A percentile compares a stretch with the other conserved stretches of the same genome.
Conservation (phyloP, 2,113 vertebrate genomes). For the Ammospiza caudacuta region DNA sequence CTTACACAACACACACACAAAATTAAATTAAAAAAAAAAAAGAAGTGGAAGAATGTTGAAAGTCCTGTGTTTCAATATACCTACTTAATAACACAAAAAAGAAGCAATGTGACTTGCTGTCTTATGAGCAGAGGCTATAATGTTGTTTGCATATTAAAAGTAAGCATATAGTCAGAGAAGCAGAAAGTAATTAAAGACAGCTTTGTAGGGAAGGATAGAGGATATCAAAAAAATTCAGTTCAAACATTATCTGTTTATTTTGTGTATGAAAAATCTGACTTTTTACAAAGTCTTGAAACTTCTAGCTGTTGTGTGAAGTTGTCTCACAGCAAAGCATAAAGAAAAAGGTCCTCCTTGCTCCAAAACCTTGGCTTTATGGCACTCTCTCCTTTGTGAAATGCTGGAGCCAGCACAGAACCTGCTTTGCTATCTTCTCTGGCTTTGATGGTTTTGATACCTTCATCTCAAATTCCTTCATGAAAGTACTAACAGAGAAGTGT, state of each 20-base stretch:
- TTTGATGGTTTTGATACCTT: not conserved
- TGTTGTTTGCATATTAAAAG: constrained; percentile 24
- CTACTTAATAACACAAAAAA: not conserved
- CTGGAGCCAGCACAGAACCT: not conserved
- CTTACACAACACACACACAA: not conserved
- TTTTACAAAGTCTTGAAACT: not conserved
- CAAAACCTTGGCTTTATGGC: not conserved
- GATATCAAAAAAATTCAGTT: not conserved
- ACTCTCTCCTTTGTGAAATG: not conserved
- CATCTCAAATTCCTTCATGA: not conserved
- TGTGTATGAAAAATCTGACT: not conserved
- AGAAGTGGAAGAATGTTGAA: not conserved
- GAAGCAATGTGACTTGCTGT: not conserved
- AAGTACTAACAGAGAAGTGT: not conserved
- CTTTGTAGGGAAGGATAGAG: not conserved
- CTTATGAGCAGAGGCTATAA: not conserved
- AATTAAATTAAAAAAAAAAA: not conserved
- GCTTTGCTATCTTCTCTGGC: not conserved
- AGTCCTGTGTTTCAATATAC: not conserved
- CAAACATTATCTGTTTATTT: not conserved
- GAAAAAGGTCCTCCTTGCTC: not conserved
- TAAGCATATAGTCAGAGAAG: not conserved
- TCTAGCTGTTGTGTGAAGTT: not conserved
- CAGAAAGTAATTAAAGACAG: not conserved
- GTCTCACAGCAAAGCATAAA: not conserved